These are phyloP conservation scores for Mantis religiosa DNA, from an alignment of 2,888 invertebrate species.

Conservation along the genomic window DNA sequence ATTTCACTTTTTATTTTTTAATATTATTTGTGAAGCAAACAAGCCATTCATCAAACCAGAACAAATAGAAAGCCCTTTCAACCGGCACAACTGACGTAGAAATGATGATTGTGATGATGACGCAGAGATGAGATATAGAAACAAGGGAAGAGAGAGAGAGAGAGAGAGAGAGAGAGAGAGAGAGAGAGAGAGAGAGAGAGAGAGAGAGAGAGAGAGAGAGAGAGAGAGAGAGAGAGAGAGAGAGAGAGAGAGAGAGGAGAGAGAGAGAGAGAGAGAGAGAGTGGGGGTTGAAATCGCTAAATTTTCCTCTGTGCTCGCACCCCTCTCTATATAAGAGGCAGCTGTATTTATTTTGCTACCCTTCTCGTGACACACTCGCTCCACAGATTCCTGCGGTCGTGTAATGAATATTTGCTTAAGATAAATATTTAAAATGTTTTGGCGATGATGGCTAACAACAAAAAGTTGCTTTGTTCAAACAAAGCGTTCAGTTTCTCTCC, in stretches of 20 bases:
- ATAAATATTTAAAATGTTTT: constrained; percentile 10
- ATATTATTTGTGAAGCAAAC: constrained; percentile 12
- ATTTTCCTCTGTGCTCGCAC: background rate
- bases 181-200: background rate
- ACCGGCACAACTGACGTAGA: background rate
- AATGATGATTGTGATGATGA: background rate
- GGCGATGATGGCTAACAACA: background rate
- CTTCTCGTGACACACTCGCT: background rate
- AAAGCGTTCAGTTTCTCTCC: background rate
- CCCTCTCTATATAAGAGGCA: background rate
- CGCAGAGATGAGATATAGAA: background rate
- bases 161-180: background rate
- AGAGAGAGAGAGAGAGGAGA: background rate
- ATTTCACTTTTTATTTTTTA: constrained; percentile 7
- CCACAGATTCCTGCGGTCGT: background rate
- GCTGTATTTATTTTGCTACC: background rate
- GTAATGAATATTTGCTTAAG: constrained; percentile 9
- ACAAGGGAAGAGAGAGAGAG: background rate
- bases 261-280: background rate
- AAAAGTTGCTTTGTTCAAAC: background rate
- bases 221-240: background rate
- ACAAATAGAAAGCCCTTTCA: constrained; percentile 1
- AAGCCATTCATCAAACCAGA: constrained; percentile 1
- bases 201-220: background rate
- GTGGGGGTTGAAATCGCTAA: background rate